Conservation (phyloP, 2,888 invertebrate genomes). For the Syrphus vitripennis region DNA sequence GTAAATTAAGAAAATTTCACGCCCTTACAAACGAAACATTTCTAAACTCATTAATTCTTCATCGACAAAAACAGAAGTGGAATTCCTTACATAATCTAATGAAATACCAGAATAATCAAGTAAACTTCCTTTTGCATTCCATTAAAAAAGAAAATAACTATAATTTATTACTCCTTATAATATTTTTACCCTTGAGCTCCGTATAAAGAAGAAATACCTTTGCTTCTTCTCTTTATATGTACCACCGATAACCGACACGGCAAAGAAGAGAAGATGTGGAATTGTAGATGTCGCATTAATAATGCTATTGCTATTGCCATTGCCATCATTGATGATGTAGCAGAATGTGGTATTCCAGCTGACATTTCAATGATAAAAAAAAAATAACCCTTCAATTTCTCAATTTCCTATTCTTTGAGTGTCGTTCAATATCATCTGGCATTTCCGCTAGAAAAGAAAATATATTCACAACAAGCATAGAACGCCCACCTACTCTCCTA, state of each 20-base stretch:
- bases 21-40: background rate
- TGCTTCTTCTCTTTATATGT: no score
- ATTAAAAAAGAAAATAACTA: background rate
- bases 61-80: background rate
- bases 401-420: slow-evolving; percentile 45
- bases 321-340: background rate
- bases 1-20: background rate
- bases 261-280: background rate
- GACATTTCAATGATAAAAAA: slow-evolving; percentile 44
- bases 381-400: slow-evolving; percentile 33
- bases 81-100: background rate
- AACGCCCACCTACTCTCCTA: background rate
- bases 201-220: background rate
- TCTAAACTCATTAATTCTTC: background rate
- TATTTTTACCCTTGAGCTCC: slow-evolving; percentile 34
- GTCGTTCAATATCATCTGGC: slow-evolving; percentile 2
- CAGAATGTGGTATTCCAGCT: slow-evolving; percentile 3
- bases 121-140: background rate
- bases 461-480: slow-evolving; percentile 9
- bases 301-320: slow-evolving; percentile 11
- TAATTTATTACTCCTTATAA: slow-evolving; percentile 1
- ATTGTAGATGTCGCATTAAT: background rate
- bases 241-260: no score
- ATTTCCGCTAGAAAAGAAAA: slow-evolving; percentile 19
- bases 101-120: slow-evolving; percentile 4